Conservation (phyloP, 2,113 vertebrate species). For the Leucosticte australis region DNA sequence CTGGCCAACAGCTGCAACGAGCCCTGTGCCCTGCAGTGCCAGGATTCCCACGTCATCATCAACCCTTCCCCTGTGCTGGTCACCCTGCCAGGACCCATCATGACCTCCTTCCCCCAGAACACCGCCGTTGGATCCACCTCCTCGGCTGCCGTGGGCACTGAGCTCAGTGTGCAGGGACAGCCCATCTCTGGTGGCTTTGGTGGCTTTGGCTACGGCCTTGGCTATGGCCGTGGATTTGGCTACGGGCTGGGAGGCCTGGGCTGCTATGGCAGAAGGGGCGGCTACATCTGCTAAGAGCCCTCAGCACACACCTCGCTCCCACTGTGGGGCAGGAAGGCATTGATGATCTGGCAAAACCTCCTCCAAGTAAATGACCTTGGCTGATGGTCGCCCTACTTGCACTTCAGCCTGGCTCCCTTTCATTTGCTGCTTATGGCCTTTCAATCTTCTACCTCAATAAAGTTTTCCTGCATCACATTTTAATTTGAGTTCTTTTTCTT, state of each 20-base stretch:
- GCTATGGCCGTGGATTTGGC: background rate
- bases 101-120: background rate
- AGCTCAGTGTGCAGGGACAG: background rate
- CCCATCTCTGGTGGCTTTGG: background rate
- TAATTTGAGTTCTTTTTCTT: background rate
- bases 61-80: background rate
- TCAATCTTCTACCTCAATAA: background rate
- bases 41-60: background rate
- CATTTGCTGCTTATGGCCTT: background rate
- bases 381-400: rapidly evolving
- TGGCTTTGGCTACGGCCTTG: background rate
- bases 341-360: background rate
- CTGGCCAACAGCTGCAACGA: background rate
- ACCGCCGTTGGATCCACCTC: background rate
- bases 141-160: background rate
- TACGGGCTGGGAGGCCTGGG: background rate
- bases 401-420: rapidly evolving
- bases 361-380: rapidly evolving
- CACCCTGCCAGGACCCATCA: background rate
- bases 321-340: background rate
- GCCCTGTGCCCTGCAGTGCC: background rate
- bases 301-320: background rate
- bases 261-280: background rate
- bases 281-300: background rate
- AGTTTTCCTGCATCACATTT: background rate